These are phyloP conservation scores for Leptopilina clavipes DNA, from an alignment of 1,140 invertebrate genomes.

Conservation along the genomic window DNA sequence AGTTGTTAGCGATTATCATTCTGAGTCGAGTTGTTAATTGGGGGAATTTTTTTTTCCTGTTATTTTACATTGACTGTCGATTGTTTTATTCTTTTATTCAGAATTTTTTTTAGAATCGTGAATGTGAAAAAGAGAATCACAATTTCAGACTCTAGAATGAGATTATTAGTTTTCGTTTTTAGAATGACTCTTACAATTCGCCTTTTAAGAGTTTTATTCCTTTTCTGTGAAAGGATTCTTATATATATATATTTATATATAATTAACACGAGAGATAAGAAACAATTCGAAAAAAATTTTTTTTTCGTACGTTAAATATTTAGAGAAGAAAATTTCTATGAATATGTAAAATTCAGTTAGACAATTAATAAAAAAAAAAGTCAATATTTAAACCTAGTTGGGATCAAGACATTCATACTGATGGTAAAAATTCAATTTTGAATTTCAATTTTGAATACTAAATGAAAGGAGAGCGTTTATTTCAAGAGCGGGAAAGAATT, in stretches of 20 bases:
- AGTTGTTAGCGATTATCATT: conserved; percentile 38
- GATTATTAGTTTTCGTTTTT: not conserved
- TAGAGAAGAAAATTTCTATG: too few relatives aligned
- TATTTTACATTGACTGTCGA: too few relatives aligned
- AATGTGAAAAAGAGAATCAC: too few relatives aligned
- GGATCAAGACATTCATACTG: not conserved
- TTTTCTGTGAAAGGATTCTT: not conserved
- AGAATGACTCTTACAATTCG: not conserved
- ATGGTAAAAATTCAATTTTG: too few relatives aligned
- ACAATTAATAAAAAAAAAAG: not conserved
- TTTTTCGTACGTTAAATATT: not conserved
- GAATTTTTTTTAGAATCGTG: too few relatives aligned
- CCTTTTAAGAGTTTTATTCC: not conserved
- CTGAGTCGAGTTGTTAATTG: conserved; percentile 17
- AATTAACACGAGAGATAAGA: not conserved
- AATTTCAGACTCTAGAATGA: not conserved
- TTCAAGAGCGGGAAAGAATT: too few relatives aligned
- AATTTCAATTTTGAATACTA: too few relatives aligned
- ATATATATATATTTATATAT: not conserved
- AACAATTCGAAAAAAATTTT: not conserved
- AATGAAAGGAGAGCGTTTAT: too few relatives aligned
- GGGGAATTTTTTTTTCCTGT: not conserved
- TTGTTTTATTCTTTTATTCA: too few relatives aligned
- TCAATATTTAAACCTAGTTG: conserved; percentile 15
- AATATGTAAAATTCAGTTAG: not conserved